phyloP scores from a whole-genome alignment of 2,113 vertebrate species.

The Camarhynchus parvulus region DNA sequence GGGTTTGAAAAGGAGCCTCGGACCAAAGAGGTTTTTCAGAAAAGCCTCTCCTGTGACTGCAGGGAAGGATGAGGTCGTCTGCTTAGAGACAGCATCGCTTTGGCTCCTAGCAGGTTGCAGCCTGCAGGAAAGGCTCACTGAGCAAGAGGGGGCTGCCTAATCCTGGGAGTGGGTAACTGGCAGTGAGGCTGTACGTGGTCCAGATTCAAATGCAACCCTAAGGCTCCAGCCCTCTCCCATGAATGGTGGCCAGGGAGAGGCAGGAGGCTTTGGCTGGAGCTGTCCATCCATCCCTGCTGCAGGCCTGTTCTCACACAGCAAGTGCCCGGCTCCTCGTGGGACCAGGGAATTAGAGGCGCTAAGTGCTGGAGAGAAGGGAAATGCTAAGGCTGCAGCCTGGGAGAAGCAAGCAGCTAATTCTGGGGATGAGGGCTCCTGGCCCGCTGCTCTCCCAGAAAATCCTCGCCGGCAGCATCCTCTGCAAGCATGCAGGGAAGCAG shows the following conservation, averaged over 20 bases:
- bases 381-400: not conserved
- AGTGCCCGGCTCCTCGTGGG: rapidly evolving
- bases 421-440: not conserved
- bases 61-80: slow-evolving; percentile 20
- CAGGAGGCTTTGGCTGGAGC: not conserved
- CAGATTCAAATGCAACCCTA: not conserved
- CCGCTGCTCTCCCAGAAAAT: not conserved
- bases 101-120: not conserved
- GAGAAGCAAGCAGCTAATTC: not conserved
- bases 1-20: not conserved
- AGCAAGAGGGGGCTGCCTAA: not conserved
- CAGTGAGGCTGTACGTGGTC: rapidly evolving
- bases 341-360: not conserved
- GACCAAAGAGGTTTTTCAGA: not conserved
- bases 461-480: rapidly evolving
- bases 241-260: not conserved
- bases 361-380: not conserved
- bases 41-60: slow-evolving; percentile 1
- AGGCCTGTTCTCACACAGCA: not conserved
- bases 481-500: not conserved
- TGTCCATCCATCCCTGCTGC: not conserved
- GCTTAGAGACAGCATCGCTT: not conserved
- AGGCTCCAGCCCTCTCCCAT: not conserved
- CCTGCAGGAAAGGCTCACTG: not conserved
- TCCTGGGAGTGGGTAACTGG: rapidly evolving